A percentile compares a stretch with the other conserved stretches of the same genome.
Evolutionary conservation across 2,797 vertebrate species (phyloP).

Genomic region (Petrocephalus schoutedeni): DNA sequence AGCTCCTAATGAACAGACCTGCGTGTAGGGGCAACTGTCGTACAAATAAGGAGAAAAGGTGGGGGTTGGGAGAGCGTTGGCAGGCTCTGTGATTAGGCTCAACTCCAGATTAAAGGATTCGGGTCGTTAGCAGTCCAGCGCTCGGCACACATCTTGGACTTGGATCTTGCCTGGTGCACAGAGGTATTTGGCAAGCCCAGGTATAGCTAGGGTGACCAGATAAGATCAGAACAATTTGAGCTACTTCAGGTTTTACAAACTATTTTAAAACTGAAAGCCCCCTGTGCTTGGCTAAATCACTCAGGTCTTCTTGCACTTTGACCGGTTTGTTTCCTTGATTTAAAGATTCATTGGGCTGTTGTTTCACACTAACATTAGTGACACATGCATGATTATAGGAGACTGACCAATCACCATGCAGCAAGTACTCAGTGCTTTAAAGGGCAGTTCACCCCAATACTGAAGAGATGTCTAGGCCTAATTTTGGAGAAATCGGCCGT

Average conservation of each 20-base stretch:
- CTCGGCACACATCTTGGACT: neutral
- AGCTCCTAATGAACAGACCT: neutral
- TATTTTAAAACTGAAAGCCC: neutral
- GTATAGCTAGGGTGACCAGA: neutral
- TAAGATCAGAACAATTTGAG: neutral
- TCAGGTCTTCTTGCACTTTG: neutral
- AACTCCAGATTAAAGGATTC: neutral
- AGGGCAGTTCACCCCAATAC: neutral
- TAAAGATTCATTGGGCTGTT: neutral
- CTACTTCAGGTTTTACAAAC: neutral
- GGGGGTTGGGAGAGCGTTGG: neutral
- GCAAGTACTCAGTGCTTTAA: neutral
- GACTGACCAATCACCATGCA: neutral
- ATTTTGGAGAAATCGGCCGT: neutral
- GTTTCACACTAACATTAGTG: neutral
- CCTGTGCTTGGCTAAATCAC: neutral
- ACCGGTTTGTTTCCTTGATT: neutral
- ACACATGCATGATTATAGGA: neutral
- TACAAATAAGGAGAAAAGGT: neutral
- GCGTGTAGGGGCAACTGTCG: neutral
- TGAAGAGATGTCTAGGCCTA: neutral
- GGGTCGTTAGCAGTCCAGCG: neutral
- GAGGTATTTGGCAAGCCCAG: neutral
- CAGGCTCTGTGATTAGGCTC: neutral
- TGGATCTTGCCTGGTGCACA: neutral